Evolutionary conservation across 2,888 invertebrate species (phyloP).

Genomic region (Xylota sylvarum): DNA sequence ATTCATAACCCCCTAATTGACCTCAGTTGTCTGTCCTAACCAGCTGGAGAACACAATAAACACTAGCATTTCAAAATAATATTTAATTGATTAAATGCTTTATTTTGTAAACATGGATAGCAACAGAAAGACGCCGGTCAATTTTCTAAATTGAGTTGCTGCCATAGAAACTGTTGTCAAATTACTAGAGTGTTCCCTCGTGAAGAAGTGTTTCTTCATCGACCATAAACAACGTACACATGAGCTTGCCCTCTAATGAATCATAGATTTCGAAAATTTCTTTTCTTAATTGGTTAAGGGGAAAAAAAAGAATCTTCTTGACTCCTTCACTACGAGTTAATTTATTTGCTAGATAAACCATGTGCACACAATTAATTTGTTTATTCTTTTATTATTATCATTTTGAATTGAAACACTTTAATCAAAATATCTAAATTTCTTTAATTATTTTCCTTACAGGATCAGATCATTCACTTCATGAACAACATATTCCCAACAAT

Average conservation of each 20-base stretch:
- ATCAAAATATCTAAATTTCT: conserved; percentile 1
- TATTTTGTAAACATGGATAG: conserved; percentile 41
- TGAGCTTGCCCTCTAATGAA: conserved; percentile 5
- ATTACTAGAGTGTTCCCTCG: conserved; percentile 15
- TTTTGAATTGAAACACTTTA: conserved; percentile 32
- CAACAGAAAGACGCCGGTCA: conserved; percentile 30
- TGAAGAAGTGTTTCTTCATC: conserved; percentile 20
- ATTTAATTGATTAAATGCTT: conserved; percentile 54
- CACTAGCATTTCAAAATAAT: conserved; percentile 12
- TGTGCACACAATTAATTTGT: conserved; percentile 27
- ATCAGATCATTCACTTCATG: conserved; percentile 68
- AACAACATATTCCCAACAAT: conserved; percentile 62
- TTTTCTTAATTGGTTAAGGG: conserved; percentile 45
- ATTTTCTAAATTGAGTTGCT: conserved; percentile 56
- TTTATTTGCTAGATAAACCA: conserved; percentile 18
- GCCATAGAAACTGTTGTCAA: conserved; percentile 39
- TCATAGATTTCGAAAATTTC: conserved; percentile 15
- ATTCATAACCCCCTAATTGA: conserved; percentile 49
- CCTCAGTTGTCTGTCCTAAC: conserved; percentile 35
- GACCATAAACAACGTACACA: not conserved
- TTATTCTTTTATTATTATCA: conserved; percentile 20
- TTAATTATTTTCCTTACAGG: conserved; percentile 35
- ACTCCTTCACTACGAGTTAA: conserved; percentile 9
- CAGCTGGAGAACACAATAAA: conserved; percentile 16
- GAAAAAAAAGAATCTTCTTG: conserved; percentile 4